A percentile compares a stretch with the other conserved stretches of the same genome.
Evolutionary conservation across 1,140 invertebrate genomes (phyloP).

Genomic region (Papilio dardanus): DNA sequence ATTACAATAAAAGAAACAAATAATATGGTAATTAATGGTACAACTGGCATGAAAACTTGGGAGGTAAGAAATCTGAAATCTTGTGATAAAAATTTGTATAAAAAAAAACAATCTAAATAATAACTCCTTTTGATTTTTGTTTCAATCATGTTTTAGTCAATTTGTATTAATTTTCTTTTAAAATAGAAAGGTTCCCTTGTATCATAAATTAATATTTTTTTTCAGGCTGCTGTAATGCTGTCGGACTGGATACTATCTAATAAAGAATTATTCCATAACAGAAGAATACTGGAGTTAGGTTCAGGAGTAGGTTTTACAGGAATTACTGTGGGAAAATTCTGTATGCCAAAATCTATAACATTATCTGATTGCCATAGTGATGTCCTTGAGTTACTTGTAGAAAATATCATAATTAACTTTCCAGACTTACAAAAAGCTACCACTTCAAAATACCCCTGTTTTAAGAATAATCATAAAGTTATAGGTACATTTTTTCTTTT

Average conservation of each 20-base stretch:
- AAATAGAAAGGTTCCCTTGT: background rate
- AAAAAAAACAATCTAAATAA: too few species aligned
- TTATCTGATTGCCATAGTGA: constrained; percentile 70
- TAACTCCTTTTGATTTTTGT: too few species aligned
- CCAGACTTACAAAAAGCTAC: constrained; percentile 37
- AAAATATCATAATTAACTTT: constrained; percentile 71
- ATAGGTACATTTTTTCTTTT: constrained; percentile 49
- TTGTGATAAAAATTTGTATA: too few species aligned
- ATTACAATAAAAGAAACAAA: constrained; percentile 71
- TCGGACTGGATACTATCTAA: constrained; percentile 68
- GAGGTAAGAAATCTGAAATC: constrained; percentile 54
- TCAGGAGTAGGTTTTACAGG: constrained; percentile 74
- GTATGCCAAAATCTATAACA: constrained; percentile 54
- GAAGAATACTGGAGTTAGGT: constrained; percentile 69
- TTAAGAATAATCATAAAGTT: constrained; percentile 41
- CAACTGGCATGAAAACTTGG: constrained; percentile 75
- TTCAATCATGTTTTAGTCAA: too few species aligned
- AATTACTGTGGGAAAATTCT: constrained; percentile 65
- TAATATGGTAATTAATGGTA: constrained; percentile 75
- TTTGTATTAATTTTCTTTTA: background rate
- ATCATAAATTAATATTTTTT: constrained; percentile 41
- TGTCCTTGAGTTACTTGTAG: constrained; percentile 59
- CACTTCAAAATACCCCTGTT: constrained; percentile 33
- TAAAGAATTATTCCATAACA: constrained; percentile 57
- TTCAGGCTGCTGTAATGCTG: constrained; percentile 71